Base-by-base conservation (phyloP, 2,113 vertebrate species). In the Cinclus mexicanus region DNA sequence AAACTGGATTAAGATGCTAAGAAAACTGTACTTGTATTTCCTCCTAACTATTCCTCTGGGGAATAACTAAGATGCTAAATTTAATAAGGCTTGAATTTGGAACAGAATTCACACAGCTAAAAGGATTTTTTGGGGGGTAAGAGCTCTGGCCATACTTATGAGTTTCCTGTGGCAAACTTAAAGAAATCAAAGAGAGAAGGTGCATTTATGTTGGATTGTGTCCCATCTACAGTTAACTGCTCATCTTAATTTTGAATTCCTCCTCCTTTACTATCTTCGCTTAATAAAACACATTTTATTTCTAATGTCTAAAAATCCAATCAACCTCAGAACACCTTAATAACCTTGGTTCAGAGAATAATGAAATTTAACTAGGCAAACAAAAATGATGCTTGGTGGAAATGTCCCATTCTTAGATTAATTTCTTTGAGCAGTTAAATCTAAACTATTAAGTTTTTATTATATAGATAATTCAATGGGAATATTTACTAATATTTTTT, bases 1-100 rank as follows among this genome's bases (percentile, higher is more conserved):
- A 77, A 92, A 77, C 14, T 39, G 71, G 46, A 94, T 96, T 93
- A 90, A 93, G 28, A 53, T 72, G n/a, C 42, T 77, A 41, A 90
- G 63, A 80, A 95, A 90, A 46, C 18, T 76, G 9, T 87, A 17
- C 39, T 59, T 94, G n/a, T 13, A 28, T 15, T 89, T 92, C 37
- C 76, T 77, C 10, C 56, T 89, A 93, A 70, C 39, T 88, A 11
- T 29, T 92, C 46, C 67, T 79, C 65, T 57, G 25, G 75, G 59
- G 79, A 80, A 79, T 47, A 96, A 42, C 28, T 61, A 80, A 88
- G 23, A 74, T 77, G n/a, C 55, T 88, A 67, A 69, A 77, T 90
- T 86, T 86, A 77, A 70, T 42, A 88, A 88, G 14, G 16, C n/a
- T 59, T 92, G 42, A 86, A 70, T 83, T n/a, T 89, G 52, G 55